Conservation (phyloP, 2,797 vertebrate genomes). For the Podarcis lilfordi region DNA sequence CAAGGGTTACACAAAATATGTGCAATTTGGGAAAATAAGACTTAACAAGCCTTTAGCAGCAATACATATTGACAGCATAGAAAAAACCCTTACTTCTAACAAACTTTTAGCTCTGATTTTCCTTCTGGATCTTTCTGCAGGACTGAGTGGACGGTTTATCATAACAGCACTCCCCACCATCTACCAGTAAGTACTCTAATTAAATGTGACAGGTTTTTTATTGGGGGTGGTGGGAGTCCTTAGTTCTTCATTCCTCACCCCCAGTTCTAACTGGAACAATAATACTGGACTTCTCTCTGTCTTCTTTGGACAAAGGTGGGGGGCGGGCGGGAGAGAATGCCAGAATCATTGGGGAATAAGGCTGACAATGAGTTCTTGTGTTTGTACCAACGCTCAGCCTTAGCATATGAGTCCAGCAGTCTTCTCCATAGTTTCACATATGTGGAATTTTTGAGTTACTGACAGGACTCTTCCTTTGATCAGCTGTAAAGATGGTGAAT, state of each 20-base stretch:
- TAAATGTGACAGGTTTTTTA: not conserved
- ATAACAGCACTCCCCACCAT: slow-evolving; percentile 97
- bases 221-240: not conserved
- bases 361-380: not conserved
- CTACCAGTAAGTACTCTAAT: slow-evolving; percentile 89
- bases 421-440: not conserved
- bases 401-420: not conserved
- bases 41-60: too few relatives aligned
- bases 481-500: slow-evolving; percentile 94
- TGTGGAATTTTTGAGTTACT: not conserved
- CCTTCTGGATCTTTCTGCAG: slow-evolving; percentile 72
- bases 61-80: not conserved
- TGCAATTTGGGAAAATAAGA: not conserved
- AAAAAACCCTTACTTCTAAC: not conserved
- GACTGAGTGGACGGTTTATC: slow-evolving; percentile 93
- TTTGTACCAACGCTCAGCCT: not conserved
- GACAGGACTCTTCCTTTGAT: not conserved
- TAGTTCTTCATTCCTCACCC: not conserved
- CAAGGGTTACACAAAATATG: not conserved
- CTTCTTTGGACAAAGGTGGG: not conserved
- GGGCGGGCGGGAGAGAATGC: not conserved
- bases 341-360: not conserved
- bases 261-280: not conserved
- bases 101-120: not conserved
- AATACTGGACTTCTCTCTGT: not conserved